These are phyloP conservation scores for Lepidostoma basale DNA, from an alignment of 1,140 invertebrate genomes.

Conservation along the genomic window DNA sequence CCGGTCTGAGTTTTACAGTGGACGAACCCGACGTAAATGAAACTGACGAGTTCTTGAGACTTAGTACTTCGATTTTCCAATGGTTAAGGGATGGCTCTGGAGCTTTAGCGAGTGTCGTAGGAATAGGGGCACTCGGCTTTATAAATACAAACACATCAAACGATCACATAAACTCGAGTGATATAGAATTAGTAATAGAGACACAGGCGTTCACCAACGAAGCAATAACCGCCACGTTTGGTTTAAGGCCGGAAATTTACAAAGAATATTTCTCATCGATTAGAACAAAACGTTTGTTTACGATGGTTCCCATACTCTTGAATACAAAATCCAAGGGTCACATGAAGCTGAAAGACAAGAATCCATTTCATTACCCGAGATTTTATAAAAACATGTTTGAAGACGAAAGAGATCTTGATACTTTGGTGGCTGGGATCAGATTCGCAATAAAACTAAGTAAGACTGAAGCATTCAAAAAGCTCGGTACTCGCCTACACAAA, in stretches of 20 bases:
- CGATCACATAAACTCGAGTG: not conserved
- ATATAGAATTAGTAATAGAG: conserved; percentile 63
- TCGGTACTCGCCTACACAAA: conserved; percentile 62
- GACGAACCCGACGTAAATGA: not conserved
- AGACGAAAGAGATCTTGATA: conserved; percentile 68
- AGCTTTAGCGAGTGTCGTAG: not conserved
- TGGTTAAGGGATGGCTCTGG: not conserved
- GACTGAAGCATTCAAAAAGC: conserved; percentile 67
- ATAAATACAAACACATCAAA: not conserved
- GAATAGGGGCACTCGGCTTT: not conserved
- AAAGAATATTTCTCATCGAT: conserved; percentile 48
- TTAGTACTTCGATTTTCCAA: not conserved
- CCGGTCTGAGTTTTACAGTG: not conserved
- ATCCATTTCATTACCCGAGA: conserved; percentile 76
- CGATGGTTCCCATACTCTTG: conserved; percentile 71
- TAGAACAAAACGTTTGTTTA: conserved; percentile 56
- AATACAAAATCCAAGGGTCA: conserved; percentile 76
- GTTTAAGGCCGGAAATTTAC: conserved; percentile 63
- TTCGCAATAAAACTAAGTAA: conserved; percentile 64
- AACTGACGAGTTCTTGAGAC: not conserved
- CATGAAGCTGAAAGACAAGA: conserved; percentile 67
- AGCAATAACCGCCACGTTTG: conserved; percentile 62
- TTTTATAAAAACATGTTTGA: conserved; percentile 78
- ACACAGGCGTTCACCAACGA: conserved; percentile 64
- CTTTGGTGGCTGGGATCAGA: conserved; percentile 71